Evolutionary conservation across 2,113 vertebrate species (phyloP), one percentile per base, ranked within the genome.

Genomic region (Casuarius casuarius): DNA sequence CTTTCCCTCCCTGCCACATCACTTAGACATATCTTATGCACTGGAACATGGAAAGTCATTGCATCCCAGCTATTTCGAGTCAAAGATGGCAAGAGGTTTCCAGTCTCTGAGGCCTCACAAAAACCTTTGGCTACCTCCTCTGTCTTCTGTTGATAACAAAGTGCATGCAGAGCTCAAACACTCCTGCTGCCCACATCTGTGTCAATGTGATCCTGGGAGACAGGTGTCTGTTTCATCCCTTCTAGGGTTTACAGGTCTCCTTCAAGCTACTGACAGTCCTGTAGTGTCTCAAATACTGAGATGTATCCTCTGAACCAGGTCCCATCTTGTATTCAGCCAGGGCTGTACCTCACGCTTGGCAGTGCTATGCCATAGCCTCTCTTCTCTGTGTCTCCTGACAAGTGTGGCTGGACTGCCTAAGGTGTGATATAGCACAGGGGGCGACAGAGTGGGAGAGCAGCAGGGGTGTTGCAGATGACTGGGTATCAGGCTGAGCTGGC

Each of bases 71-170:
- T 81, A 81, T 78, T 88, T 74, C 33, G 71, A 86, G 56, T n/a
- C 63, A 89, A 83, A 90, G 15, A 4, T 38, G 62, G 76, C 26
- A 80, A 16, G 7, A 90, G 31, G 23, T 83, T 94, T 92, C 49
- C 78, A 73, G 25, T 83, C 85, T 76, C 72, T n/a, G 66, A 77
- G 59, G 42, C 42, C 80, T 83, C n/a, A 48, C 54, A 92, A 80
- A 94, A 31, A 3, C 9, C 21, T 82, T 31, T 56, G 54, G 10
- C n/a, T 83, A 73, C 40, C 7, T 63, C 33, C n/a, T 62, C 62
- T 72, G 66, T 20, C 82, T 56, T 10, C 17, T 52, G 20, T 48
- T 80, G 54, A 48, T 61, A 61, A 21, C 62, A 83, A 42, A 75
- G 61, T 26, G 29, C 29, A 63, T 13, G 12, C 51, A 84, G 46